Percentiles rank a stretch among this genome's conserved stretches.
phyloP scores from a whole-genome alignment of 2,888 invertebrate species.

The Aspidiotus destructor region DNA sequence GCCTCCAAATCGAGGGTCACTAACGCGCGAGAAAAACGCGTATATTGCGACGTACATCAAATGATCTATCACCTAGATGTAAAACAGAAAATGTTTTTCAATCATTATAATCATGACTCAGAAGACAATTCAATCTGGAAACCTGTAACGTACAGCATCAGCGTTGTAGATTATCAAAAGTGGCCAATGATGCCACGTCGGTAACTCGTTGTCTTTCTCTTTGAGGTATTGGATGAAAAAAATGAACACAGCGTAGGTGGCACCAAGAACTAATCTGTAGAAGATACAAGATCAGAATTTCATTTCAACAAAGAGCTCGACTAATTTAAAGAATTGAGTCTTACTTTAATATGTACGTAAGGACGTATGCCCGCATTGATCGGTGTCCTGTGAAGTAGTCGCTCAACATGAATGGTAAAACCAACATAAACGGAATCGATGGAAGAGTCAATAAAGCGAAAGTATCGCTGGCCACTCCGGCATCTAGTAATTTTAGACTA shows the following conservation, averaged over 20 bases:
- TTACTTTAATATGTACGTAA: not conserved
- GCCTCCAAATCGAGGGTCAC: conserved; percentile 92
- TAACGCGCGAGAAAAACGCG: conserved; percentile 95
- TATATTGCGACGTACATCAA: conserved; percentile 95
- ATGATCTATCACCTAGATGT: conserved; percentile 70
- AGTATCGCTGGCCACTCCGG: not conserved
- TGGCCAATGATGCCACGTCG: conserved; percentile 64
- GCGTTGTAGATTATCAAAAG: conserved; percentile 71
- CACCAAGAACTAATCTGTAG: conserved; percentile 66
- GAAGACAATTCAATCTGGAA: no score
- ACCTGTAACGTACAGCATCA: conserved; percentile 45
- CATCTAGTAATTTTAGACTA: not conserved
- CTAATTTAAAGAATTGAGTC: no score
- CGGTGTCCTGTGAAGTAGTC: not conserved
- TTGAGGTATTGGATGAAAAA: conserved; percentile 70
- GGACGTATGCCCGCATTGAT: not conserved
- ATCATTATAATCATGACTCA: no score
- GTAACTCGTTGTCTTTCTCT: conserved; percentile 50
- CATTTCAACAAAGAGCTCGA: no score
- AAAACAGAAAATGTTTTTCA: conserved; percentile 16
- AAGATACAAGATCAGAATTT: not conserved
- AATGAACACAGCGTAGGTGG: conserved; percentile 72
- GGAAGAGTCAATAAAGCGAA: not conserved
- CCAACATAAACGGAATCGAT: not conserved
- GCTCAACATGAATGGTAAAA: not conserved